Base-by-base conservation (phyloP, 92 coral and sea anemone genomes). In the Palythoa grandiflora region DNA sequence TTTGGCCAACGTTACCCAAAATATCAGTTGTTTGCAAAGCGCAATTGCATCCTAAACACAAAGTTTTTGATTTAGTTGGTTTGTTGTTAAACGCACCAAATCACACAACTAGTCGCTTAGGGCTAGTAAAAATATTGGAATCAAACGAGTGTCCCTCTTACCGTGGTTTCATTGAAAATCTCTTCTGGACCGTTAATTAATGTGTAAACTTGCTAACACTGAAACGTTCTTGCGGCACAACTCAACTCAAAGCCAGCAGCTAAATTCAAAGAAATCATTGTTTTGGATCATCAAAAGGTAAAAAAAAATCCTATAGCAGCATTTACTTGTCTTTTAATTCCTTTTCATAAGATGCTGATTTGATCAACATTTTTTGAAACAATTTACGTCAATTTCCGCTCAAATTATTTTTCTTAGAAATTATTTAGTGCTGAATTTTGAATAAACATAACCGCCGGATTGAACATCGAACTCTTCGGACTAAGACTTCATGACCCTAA, bases 171-270 rank as follows among this genome's bases (percentile, higher is more conserved):
- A 40, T 81, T 66, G 83, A 51, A 50, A 79, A 81, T 10, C 86
- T 14, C 28, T 81, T 66, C 38, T 66, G 61, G 39, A 81, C 75
- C 75, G 76, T 81, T 81, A 81, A 81, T 81, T 63, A 80, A 48
- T 81, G 75, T 81, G 86, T 51, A 81, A 66, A 81, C 59, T 71
- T 63, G 13, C 59, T 81, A 54, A 81, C 47, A 81, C 28, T 65
- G 75, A 81, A 65, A 81, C 14, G 39, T 38, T 81, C 40, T 81
- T n/a, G 38, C 54, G 36, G 20, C 40, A 47, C 63, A 44, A 61
- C 35, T 35, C 59, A 15, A 66, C 55, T 20, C 36, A 53, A 77
- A 38, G 47, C 70, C 70, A 63, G n/a, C 20, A 53, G 65, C 38
- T 53, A 10, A 15, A 51, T 9, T 50, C 57, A 9, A 54, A 36